Conservation (phyloP, 2,888 invertebrate genomes). For the Stomorhina lunata region DNA sequence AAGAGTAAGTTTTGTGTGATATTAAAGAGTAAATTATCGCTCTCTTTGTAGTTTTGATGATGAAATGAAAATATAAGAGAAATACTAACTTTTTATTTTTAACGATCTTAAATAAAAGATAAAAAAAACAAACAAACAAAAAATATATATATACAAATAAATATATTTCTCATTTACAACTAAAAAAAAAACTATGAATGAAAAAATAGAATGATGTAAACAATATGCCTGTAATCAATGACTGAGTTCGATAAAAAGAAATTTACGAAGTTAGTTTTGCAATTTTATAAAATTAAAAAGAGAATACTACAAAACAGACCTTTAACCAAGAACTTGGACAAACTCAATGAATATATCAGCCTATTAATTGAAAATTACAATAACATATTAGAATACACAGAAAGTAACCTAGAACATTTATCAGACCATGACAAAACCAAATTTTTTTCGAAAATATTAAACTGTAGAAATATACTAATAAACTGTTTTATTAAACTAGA, state of each 20-base stretch:
- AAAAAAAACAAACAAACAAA: no score
- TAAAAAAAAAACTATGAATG: no score
- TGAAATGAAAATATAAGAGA: no score
- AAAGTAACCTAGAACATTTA: not conserved
- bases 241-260: slow-evolving; percentile 7
- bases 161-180: no score
- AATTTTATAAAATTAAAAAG: slow-evolving; percentile 17
- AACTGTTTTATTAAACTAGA: not conserved
- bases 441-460: not conserved
- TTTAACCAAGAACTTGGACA: slow-evolving; percentile 8
- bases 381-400: slow-evolving; percentile 7
- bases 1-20: no score
- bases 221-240: no score
- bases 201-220: no score
- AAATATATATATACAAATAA: no score
- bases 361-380: slow-evolving; percentile 11
- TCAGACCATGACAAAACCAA: not conserved
- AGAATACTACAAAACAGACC: slow-evolving; percentile 5
- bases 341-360: slow-evolving; percentile 3
- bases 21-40: no score
- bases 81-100: no score
- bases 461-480: not conserved
- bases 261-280: not conserved
- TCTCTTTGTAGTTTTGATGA: no score
- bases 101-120: no score